Base-by-base conservation (phyloP, 2,888 invertebrate genomes). In the Leucophora obtusa region DNA sequence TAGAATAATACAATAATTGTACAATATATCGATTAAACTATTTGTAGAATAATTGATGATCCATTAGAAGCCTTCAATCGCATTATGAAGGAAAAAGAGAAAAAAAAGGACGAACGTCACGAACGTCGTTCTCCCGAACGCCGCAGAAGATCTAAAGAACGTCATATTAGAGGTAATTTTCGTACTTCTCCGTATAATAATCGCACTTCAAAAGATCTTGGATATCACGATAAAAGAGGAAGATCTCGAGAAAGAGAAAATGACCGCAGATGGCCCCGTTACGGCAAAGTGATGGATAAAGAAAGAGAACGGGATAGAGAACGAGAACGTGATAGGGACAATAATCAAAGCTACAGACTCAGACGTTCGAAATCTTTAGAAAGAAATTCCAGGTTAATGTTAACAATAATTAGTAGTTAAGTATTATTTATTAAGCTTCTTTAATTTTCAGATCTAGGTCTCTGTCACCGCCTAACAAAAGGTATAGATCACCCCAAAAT, bases 21-120 rank as follows among this genome's bases (percentile, higher is more conserved):
- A 28, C 24, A 68, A 15, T 14, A 6, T 47, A 50, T 21, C 43
- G 28, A 28, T 28, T 28, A 28, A 28, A 38, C 8, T 38, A 11
- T 38, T 38, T 9, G 56, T 83, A 88, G 96, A 84, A 93, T 93
- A 77, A 95, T 95, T 84, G 96, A 96, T 86, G 96, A 97, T 91
- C 96, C 96, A 4, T 90, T 96, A 85, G 96, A 96, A 89, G 96
- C 96, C 68, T 97, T 97, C 89, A 95, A 96, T 89, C 92, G 96
- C 83, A 95, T 96, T 92, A 92, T 97, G 86, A 92, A 95, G 83
- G 96, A 96, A 89, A 96, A 96, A 89, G 93, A 94, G 69, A 92
- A 94, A 79, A 88, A 91, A 56, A 91, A 92, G 82, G 91, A 90
- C 59, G 91, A 92, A 78, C 86, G 92, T 89, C 85, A 90, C 59